Evolutionary conservation across 2,113 vertebrate species (phyloP), one percentile per base, ranked within the genome.

Genomic region (Python bivittatus): DNA sequence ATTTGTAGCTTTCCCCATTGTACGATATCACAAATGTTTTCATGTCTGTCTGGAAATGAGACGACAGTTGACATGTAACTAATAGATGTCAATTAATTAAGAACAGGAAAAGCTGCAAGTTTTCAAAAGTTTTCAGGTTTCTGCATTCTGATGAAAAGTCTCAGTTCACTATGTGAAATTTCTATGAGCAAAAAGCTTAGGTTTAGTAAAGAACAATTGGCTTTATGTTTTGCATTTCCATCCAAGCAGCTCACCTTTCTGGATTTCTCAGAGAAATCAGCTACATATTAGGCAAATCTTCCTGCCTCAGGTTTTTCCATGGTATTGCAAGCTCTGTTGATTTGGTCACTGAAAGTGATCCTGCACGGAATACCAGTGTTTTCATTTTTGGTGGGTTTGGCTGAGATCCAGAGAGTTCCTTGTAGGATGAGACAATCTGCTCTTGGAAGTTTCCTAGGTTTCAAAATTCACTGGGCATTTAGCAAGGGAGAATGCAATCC

Each of bases 101-200:
- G 54, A 61, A 20, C 17, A n/a, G 4, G 22, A n/a, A 85, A 64
- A 89, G 89, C 42, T 29, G 48, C 87, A 83, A 42, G 17, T 6
- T 1, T 0, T 0, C 27, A 86, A 0, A 61, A 9, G 25, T 61
- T 2, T 61, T 61, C 60, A 11, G 60, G 25, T 27, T 61, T 61
- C 25, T 61, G 60, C 60, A 61, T 61, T 61, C 60, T 29, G 9
- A 27, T 29, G 11, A 61, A 61, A 61, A 25, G 11, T 61, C 60
- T 61, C 60, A 61, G 60, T 29, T 61, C 60, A 29, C 60, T 61
- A 29, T 10, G 60, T 61, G 9, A 61, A 27, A 27, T 61, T 61
- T 25, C 60, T 61, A 27, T 61, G 27, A 61, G 25, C 23, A 23
- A 61, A 61, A 27, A 23, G 25, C 60, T 27, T 61, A 61, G 10